These are phyloP conservation scores for Hoplias malabaricus DNA, from an alignment of 2,113 vertebrate genomes.

Conservation along the genomic window DNA sequence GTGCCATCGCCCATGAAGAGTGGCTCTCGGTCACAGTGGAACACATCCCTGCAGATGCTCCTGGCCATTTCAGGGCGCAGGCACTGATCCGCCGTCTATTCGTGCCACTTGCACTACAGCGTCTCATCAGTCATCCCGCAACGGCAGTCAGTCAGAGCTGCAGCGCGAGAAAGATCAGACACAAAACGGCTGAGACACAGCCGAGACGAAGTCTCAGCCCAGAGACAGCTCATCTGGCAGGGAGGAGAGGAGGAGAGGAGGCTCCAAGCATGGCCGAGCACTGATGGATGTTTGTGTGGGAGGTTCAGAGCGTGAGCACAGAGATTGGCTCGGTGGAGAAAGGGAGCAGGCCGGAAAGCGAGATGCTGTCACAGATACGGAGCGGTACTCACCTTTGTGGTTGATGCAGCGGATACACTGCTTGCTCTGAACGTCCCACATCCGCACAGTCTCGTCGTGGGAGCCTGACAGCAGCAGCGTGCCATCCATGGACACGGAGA, in stretches of 20 bases:
- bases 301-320: background rate
- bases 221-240: slow-evolving; percentile 25
- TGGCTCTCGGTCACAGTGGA: background rate
- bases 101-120: slow-evolving; percentile 21
- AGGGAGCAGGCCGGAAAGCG: background rate
- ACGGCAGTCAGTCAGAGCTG: background rate
- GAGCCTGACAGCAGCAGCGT: slow-evolving; percentile 89
- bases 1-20: background rate
- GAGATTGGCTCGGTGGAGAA: background rate
- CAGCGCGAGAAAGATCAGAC: background rate
- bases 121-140: slow-evolving; percentile 12
- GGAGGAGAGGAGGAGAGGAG: background rate
- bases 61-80: background rate
- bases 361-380: background rate
- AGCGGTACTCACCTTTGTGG: slow-evolving; percentile 82
- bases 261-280: slow-evolving; percentile 28
- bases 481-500: slow-evolving; percentile 90
- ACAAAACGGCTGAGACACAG: slow-evolving; percentile 3
- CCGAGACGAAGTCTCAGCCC: background rate
- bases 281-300: slow-evolving; percentile 22
- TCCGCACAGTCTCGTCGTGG: slow-evolving; percentile 86
- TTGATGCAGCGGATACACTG: slow-evolving; percentile 86
- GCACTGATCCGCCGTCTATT: background rate
- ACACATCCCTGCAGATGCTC: background rate
- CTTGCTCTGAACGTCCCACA: slow-evolving; percentile 96